These are phyloP conservation scores for Haliclystus octoradiatus DNA, from an alignment of 30 jellyfish, hydroid and myxozoan genomes.

Conservation along the genomic window DNA sequence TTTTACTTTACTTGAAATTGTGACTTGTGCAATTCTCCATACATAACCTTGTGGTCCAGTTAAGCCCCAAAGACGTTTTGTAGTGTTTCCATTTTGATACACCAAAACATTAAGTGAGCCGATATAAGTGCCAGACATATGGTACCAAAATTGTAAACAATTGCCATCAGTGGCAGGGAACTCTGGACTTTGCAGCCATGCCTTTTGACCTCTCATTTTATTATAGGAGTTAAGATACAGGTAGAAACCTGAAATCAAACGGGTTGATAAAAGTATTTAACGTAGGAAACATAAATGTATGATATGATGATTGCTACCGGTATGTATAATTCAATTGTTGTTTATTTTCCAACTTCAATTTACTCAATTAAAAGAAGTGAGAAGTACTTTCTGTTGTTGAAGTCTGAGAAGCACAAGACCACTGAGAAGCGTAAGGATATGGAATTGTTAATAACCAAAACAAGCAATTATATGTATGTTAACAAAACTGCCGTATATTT, in stretches of 20 bases:
- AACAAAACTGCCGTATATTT: too few relatives aligned
- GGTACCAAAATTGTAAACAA: slow-evolving; percentile 93
- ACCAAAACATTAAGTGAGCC: slow-evolving; percentile 62
- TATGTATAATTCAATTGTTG: too few relatives aligned
- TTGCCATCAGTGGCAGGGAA: slow-evolving; percentile 73
- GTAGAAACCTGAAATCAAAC: slow-evolving; percentile 49
- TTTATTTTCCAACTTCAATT: too few relatives aligned
- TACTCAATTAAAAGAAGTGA: too few relatives aligned
- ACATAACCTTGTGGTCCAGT: slow-evolving; percentile 72
- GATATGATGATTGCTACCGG: too few relatives aligned
- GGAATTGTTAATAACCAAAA: too few relatives aligned
- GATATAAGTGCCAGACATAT: slow-evolving; percentile 72
- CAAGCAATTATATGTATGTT: too few relatives aligned
- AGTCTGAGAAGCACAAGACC: too few relatives aligned
- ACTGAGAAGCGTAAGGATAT: too few relatives aligned
- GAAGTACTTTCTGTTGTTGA: too few relatives aligned
- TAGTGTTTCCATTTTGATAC: slow-evolving; percentile 62
- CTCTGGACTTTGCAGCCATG: slow-evolving; percentile 75
- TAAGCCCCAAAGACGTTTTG: slow-evolving; percentile 64
- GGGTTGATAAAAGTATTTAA: too few relatives aligned
- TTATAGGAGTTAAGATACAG: slow-evolving; percentile 78
- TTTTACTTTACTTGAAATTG: slow-evolving; percentile 54
- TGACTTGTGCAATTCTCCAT: slow-evolving; percentile 86
- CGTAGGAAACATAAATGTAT: too few relatives aligned
- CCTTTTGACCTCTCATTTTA: slow-evolving; percentile 88